Evolutionary conservation across 1,140 invertebrate species (phyloP), one percentile per base, ranked within the genome.

Genomic region (Apis laboriosa): DNA sequence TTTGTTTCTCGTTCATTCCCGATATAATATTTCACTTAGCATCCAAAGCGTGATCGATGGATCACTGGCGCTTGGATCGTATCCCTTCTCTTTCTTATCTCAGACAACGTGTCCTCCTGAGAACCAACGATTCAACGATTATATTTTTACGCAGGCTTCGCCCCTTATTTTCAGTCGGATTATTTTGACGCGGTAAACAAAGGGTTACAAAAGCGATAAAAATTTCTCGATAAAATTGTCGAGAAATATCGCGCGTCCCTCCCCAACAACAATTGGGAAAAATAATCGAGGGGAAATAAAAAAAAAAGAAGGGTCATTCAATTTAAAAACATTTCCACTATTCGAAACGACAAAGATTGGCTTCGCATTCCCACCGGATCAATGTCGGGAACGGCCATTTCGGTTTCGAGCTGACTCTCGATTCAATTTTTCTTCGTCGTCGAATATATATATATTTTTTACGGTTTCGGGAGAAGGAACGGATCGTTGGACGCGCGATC

Each of bases 21-120:
- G 51, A 80, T 80, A 74, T 43, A 74, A 80, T 80, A 74, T 80
- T 80, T 61, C 19, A 66, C 43, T 19, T 3, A 58, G 0, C 17
- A 9, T 53, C 56, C 43, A 60, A 19, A n/a, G 17, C 1, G n/a
- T 43, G 13, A 64, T 51, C 49, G 24, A 64, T 24, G 12, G 51
- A 64, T 55, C 17, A 24, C 28, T 34, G 0, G 2, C 43, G 8
- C 51, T 28, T 43, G 24, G 1, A 24, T 75, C 49, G 15, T 13
- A 1, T 2, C 53, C 13, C 9, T 34, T 58, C 9, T 21, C 13
- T 53, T 2, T 64, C 8, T 11, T 12, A 4, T 5, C 9, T 11
- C 9, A 12, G 17, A n/a, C 17, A 8, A 34, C 58, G 21, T 51
- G 15, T 12, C 7, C 21, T 24, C 49, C 34, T 24, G 7, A 1